Base-by-base conservation (phyloP, 2,888 invertebrate species). In the Drosophila putrida region DNA sequence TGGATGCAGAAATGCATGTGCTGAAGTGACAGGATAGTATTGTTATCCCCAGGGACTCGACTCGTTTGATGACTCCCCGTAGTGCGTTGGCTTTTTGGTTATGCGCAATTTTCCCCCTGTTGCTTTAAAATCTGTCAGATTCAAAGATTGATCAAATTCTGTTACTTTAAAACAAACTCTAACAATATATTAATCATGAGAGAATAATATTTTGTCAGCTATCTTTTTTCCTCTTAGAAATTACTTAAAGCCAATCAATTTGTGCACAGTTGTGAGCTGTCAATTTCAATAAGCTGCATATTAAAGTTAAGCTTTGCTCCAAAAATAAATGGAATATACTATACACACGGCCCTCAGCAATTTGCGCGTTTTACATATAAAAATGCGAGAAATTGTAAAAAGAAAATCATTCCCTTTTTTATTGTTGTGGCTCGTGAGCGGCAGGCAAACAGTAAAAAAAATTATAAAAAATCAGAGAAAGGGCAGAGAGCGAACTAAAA, bases 281-380 rank as follows among this genome's bases (percentile, higher is more conserved):
- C 87, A 83, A 75, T 83, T 76, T 69, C 70, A 77, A 72, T 83
- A 69, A 78, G 71, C 62, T 57, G 10, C 25, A 35, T 67, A 61
- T 65, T 69, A 53, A 62, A 59, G 60, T 59, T 49, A 55, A 64
- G 47, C 63, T 31, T 38, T 11, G 41, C 20, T 10, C 8, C 31
- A 31, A 41, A 54, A 54, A 39, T 28, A 28, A 46, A 70, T 44
- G 3, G 13, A 39, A 28, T 31, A 38, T 63, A 69, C 60, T 63
- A 69, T 55, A 54, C 31, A 49, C 36, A 55, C 31, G n/a, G 41
- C 53, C 20, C 53, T 15, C 31, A 47, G 27, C 28, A 11, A 31
- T 54, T 54, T 46, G 58, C 44, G 35, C 58, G 54, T 53, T 67
- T 47, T 51, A 50, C 59, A 67, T 71, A 76, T 76, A 75, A 66